Evolutionary conservation across 1,140 invertebrate species (phyloP).

Genomic region (Copidosoma floridanum): DNA sequence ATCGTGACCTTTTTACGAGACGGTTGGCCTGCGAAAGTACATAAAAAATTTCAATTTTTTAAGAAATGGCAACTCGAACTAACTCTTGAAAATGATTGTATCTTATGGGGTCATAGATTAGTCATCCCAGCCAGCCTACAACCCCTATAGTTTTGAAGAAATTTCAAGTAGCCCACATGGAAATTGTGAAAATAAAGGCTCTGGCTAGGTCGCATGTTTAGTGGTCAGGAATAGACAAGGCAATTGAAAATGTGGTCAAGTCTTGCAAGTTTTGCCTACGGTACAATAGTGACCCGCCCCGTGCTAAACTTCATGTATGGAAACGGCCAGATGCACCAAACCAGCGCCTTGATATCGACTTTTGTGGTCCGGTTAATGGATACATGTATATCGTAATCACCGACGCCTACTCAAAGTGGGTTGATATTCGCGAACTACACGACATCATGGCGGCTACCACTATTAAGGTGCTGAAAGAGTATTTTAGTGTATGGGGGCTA

Average conservation of each 20-base stretch:
- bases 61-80: background rate
- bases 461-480: slow-evolving; percentile 6
- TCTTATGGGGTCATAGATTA: no score
- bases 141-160: slow-evolving; percentile 26
- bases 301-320: background rate
- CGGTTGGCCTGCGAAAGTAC: slow-evolving; percentile 22
- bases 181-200: slow-evolving; percentile 35
- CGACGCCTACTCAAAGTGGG: slow-evolving; percentile 22
- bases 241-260: slow-evolving; percentile 29
- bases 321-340: background rate
- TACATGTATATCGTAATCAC: slow-evolving; percentile 17
- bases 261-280: slow-evolving; percentile 27
- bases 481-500: slow-evolving; percentile 16
- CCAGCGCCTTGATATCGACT: no score
- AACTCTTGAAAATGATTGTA: no score
- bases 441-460: background rate
- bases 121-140: no score
- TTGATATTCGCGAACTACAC: slow-evolving; percentile 6
- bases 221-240: no score
- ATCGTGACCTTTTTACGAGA: background rate
- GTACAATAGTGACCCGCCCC: slow-evolving; percentile 17
- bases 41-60: slow-evolving; percentile 7
- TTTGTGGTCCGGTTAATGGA: no score
- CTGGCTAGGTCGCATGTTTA: no score
- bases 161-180: slow-evolving; percentile 34